Conservation (phyloP, 2,888 invertebrate genomes). For the Strigamia transsilvanica region DNA sequence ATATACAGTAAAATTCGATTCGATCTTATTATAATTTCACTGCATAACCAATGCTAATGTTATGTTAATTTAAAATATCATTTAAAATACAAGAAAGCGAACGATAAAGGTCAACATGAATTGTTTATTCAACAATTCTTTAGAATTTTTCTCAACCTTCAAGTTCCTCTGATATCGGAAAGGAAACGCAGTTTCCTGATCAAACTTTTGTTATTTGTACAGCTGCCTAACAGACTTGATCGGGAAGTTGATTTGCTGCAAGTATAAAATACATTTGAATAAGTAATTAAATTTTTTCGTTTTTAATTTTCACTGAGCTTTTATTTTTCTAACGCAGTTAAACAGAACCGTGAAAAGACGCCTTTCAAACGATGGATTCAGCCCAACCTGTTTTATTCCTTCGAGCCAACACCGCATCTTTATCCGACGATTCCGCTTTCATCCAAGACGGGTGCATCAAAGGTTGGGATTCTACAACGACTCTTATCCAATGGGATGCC, state of each 20-base stretch:
- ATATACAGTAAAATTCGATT: no score
- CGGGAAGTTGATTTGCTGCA: not conserved
- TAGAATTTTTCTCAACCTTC: slow-evolving; percentile 6
- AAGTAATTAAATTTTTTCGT: not conserved
- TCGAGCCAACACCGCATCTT: not conserved
- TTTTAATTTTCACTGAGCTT: not conserved
- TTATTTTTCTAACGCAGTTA: no score
- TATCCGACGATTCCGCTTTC: not conserved
- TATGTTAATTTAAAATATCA: no score
- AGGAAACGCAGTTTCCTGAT: not conserved
- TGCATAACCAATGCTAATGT: no score
- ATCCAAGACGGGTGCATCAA: not conserved
- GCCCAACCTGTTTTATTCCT: not conserved
- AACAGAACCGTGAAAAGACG: no score
- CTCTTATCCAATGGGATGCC: not conserved
- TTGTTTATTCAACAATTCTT: slow-evolving; percentile 5
- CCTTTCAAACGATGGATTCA: not conserved
- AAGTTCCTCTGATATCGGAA: slow-evolving; percentile 12
- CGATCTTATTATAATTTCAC: no score
- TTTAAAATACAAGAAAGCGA: no score
- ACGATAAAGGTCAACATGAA: not conserved
- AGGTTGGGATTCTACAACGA: slow-evolving; percentile 23
- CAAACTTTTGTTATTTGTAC: not conserved
- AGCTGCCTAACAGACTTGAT: not conserved
- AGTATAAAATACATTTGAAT: not conserved